Percentiles rank a stretch among this genome's conserved stretches.
These are phyloP conservation scores for Suillia variegata DNA, from an alignment of 2,888 invertebrate species.

Conservation along the genomic window DNA sequence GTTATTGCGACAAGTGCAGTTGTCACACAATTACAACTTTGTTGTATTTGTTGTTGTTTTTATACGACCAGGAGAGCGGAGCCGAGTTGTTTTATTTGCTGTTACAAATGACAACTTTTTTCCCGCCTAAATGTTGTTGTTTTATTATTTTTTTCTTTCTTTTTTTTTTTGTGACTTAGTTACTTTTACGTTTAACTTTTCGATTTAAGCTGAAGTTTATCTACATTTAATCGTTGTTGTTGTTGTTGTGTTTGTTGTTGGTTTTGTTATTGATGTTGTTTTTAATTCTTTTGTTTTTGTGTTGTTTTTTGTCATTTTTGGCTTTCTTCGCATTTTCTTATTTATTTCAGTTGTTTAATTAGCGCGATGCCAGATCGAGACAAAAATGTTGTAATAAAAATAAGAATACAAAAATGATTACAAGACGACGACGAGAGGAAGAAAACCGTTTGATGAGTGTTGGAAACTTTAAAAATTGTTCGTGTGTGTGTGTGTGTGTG, in stretches of 20 bases:
- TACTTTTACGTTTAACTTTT: conserved; percentile 13
- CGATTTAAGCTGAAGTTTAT: background rate
- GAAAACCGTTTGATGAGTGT: too few relatives aligned
- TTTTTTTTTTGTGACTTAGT: conserved; percentile 12
- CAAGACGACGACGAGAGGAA: too few relatives aligned
- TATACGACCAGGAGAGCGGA: too few relatives aligned
- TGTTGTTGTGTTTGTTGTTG: conserved; percentile 24
- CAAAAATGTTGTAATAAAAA: too few relatives aligned
- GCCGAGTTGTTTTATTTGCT: conserved; percentile 22
- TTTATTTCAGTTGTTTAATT: background rate
- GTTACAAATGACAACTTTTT: conserved; percentile 21
- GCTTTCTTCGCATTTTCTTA: conserved; percentile 16
- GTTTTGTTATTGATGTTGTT: conserved; percentile 11
- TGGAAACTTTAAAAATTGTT: too few relatives aligned
- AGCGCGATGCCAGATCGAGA: too few relatives aligned
- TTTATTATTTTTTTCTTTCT: background rate
- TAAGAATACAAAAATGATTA: too few relatives aligned
- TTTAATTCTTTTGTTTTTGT: conserved; percentile 20
- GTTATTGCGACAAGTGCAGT: conserved; percentile 31
- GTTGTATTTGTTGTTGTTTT: conserved; percentile 24
- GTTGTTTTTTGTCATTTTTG: conserved; percentile 16
- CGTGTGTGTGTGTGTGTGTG: conserved; percentile 1
- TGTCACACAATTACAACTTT: background rate
- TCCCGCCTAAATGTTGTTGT: background rate
- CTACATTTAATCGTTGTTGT: conserved; percentile 26